These are phyloP conservation scores for Conomelus anceps DNA, from an alignment of 2,888 invertebrate genomes.

Conservation along the genomic window DNA sequence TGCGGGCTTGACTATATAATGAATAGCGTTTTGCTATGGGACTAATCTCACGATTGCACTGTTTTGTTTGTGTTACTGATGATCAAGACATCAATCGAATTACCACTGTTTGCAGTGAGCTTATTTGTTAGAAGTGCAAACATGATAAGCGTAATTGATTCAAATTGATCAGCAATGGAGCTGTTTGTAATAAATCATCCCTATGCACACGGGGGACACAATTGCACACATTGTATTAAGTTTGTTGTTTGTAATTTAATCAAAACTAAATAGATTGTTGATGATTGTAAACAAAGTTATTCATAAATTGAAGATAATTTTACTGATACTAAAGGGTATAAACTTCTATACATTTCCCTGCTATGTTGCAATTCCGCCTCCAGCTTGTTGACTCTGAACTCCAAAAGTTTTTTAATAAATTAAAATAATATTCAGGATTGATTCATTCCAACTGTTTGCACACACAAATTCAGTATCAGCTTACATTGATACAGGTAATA, in stretches of 20 bases:
- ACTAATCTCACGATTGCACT: neutral
- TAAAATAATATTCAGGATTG: neutral
- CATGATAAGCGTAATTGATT: neutral
- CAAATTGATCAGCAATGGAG: neutral
- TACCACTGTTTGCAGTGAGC: neutral
- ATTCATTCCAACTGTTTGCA: no score
- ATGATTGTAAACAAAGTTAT: neutral
- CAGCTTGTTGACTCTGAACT: no score
- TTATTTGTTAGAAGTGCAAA: neutral
- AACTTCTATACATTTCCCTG: no score
- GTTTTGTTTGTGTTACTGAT: neutral
- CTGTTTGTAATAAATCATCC: neutral
- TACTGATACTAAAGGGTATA: no score
- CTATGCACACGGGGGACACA: neutral
- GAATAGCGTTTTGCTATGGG: neutral
- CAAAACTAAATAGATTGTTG: neutral
- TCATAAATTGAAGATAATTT: neutral
- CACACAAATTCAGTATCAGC: no score
- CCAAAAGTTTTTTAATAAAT: no score
- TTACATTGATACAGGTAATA: no score
- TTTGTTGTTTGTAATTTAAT: neutral
- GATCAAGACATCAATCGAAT: neutral
- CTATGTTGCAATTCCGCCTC: no score
- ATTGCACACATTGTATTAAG: neutral
- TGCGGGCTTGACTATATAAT: neutral